Conservation (phyloP, 2,113 vertebrate genomes). For the Dromas ardeola region DNA sequence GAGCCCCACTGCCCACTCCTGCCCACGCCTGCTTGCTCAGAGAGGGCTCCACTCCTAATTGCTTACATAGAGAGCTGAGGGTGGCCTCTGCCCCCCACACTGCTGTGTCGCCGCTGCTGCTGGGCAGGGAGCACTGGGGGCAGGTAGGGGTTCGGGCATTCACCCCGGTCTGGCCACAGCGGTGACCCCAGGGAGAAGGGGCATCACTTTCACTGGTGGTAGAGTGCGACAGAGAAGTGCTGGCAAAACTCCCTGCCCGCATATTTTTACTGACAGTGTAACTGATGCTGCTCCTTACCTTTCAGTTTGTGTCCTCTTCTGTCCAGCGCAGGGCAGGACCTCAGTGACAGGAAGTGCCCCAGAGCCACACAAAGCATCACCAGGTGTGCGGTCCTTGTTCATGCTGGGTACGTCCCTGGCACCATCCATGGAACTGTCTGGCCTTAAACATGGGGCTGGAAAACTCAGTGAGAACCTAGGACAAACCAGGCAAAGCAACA, state of each 20-base stretch:
- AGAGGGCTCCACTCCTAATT: accelerated
- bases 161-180: background rate
- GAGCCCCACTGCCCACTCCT: accelerated
- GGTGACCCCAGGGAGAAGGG: background rate
- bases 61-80: accelerated
- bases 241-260: accelerated
- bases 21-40: background rate
- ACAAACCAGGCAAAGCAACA: background rate
- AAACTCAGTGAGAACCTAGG: background rate
- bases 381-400: accelerated
- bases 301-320: background rate
- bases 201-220: too few relatives aligned
- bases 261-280: accelerated
- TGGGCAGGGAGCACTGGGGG: background rate
- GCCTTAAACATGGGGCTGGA: background rate
- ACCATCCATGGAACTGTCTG: background rate
- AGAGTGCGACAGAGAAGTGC: accelerated
- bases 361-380: accelerated
- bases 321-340: background rate
- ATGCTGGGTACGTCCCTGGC: accelerated
- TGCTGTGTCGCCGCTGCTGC: background rate
- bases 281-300: background rate
- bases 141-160: accelerated
- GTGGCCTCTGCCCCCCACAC: accelerated
- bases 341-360: background rate